Base-by-base conservation (phyloP, 1,140 invertebrate species). In the Galleria mellonella region DNA sequence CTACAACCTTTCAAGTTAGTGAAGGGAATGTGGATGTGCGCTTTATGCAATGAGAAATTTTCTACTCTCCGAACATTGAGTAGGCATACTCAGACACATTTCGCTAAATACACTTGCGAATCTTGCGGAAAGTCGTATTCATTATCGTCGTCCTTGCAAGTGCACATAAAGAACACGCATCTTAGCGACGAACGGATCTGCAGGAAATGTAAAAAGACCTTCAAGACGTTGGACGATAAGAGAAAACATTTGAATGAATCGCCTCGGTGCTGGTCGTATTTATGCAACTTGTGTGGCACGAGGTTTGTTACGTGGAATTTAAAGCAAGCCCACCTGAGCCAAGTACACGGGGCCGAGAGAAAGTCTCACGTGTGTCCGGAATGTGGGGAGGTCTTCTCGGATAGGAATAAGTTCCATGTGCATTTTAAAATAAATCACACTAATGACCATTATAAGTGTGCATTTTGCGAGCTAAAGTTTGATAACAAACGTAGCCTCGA, bases 121-220 rank as follows among this genome's bases (percentile, higher is more conserved):
- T 60, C 71, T 9, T 89, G 88, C 29, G 83, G 78, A 0, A 87
- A 87, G 36, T 76, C 77, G 0, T 89, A 87, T 47, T 74, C 82
- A 1, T 73, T 75, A 0, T 53, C 55, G 0, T 57, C 62, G 0
- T 61, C 68, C 0, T 41, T 78, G 7, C 57, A 59, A 30, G 30
- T 32, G 1, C 61, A 63, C 39, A 32, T 54, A 5, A 49, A 50
- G 15, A 40, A 9, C 55, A 53, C 30, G 33, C 31, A 13, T 47
- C 32, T 12, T 61, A 23, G 53, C 37, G 13, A 65, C 3, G 38
- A 47, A 15, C 11, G 68, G 14, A 59, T 68, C 9, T 79, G 78
- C 33, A 23, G 62, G 0, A 72, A 68, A 39, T 82, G 77, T 30
- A 70, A 61, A 17, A 47, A 45, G 10, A 28, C 43, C 0, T 82